Evolutionary conservation across 2,888 invertebrate species (phyloP).

Genomic region (Zhuqinia jingwanae): DNA sequence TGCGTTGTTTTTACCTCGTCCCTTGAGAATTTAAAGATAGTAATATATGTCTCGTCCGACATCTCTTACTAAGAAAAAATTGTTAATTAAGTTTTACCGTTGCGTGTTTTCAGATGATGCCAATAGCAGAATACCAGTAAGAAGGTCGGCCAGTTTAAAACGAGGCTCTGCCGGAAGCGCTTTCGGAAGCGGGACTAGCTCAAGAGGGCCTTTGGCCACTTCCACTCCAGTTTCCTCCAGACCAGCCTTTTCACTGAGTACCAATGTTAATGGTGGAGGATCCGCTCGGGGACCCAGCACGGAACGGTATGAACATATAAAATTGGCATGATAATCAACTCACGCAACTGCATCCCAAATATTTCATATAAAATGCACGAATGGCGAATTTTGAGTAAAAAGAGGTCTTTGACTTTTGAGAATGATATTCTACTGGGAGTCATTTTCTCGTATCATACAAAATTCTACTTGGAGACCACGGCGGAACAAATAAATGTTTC

Average conservation of each 20-base stretch:
- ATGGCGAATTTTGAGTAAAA: too few species aligned
- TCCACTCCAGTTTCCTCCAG: constrained; percentile 74
- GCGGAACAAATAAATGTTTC: too few species aligned
- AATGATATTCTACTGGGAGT: too few species aligned
- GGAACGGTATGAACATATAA: constrained; percentile 72
- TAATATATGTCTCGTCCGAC: too few species aligned
- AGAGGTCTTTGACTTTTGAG: too few species aligned
- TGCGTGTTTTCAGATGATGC: constrained; percentile 62
- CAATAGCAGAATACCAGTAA: constrained; percentile 77
- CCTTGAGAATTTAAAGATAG: too few species aligned
- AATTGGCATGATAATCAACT: neutral
- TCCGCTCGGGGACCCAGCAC: constrained; percentile 73
- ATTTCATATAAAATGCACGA: constrained; percentile 34
- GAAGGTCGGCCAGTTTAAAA: constrained; percentile 78
- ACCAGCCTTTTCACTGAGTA: constrained; percentile 76
- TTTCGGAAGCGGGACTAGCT: constrained; percentile 49
- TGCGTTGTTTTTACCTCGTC: too few species aligned
- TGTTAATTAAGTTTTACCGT: neutral
- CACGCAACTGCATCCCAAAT: neutral
- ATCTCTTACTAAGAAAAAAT: too few species aligned
- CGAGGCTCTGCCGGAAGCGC: constrained; percentile 74
- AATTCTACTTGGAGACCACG: too few species aligned
- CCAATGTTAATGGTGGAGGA: constrained; percentile 74
- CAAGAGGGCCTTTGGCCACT: constrained; percentile 73
- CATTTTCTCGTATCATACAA: too few species aligned